Evolutionary conservation across 2,888 invertebrate species (phyloP).

Genomic region (Carcina quercana): DNA sequence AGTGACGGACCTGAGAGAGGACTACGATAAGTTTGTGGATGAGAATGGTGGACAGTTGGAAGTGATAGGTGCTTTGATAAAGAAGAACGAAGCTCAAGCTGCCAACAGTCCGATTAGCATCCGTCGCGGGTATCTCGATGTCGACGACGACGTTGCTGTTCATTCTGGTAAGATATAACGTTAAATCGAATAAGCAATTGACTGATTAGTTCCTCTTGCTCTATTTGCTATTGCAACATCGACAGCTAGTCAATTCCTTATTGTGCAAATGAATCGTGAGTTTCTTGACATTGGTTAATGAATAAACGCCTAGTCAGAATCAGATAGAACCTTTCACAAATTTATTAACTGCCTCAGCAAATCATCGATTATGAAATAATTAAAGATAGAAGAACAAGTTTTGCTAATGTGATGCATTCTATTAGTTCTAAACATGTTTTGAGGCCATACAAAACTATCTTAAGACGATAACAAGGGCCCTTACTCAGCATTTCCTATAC

Average conservation of each 20-base stretch:
- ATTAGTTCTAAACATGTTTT: too few relatives aligned
- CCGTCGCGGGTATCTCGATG: slow-evolving; percentile 67
- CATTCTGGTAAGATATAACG: slow-evolving; percentile 78
- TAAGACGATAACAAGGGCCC: slow-evolving; percentile 17
- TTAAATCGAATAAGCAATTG: background rate
- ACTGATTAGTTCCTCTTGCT: background rate
- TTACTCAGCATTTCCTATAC: slow-evolving; percentile 21
- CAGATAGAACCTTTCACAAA: slow-evolving; percentile 28
- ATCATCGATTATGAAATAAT: slow-evolving; percentile 4
- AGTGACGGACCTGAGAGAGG: slow-evolving; percentile 53
- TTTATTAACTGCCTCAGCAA: slow-evolving; percentile 14
- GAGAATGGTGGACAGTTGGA: slow-evolving; percentile 57
- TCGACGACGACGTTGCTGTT: slow-evolving; percentile 80
- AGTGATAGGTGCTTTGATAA: slow-evolving; percentile 63
- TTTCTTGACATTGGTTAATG: slow-evolving; percentile 22
- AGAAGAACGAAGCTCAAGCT: slow-evolving; percentile 56
- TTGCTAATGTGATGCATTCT: too few relatives aligned
- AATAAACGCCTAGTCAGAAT: slow-evolving; percentile 22
- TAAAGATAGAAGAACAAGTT: too few relatives aligned
- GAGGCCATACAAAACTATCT: too few relatives aligned
- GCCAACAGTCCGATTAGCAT: slow-evolving; percentile 62
- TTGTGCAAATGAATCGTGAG: slow-evolving; percentile 22
- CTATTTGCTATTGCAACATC: background rate
- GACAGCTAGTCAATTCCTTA: slow-evolving; percentile 10
- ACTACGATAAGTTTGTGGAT: slow-evolving; percentile 55